Evolutionary conservation across 2,113 vertebrate genomes (phyloP).

Genomic region (Tricholaema leucomelas): DNA sequence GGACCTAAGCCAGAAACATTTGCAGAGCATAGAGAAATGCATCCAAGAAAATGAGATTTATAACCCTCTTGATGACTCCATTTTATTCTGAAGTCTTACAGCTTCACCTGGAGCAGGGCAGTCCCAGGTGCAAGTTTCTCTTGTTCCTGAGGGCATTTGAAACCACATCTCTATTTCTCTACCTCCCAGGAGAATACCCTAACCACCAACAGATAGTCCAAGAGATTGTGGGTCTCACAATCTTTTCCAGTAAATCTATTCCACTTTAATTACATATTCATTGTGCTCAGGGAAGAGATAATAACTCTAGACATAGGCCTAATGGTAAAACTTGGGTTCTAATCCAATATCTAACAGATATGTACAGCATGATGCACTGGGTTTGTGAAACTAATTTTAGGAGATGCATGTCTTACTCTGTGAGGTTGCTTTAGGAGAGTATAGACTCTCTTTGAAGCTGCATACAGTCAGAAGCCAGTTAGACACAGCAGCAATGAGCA

Average conservation of each 20-base stretch:
- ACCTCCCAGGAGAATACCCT: constrained; percentile 64
- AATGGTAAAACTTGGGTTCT: neutral
- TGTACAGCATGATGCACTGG: neutral
- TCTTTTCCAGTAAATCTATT: constrained; percentile 41
- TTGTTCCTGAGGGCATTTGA: constrained; percentile 49
- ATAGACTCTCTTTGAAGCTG: neutral
- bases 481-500: neutral
- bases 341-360: neutral
- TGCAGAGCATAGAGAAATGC: neutral
- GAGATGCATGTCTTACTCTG: neutral
- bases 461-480: neutral
- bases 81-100: constrained; percentile 33
- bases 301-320: neutral
- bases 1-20: constrained; percentile 29
- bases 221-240: constrained; percentile 45
- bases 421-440: neutral
- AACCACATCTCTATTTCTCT: constrained; percentile 43
- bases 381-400: neutral
- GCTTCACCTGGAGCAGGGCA: constrained; percentile 30
- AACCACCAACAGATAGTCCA: constrained; percentile 42
- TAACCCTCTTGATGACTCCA: neutral
- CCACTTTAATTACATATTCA: constrained; percentile 58
- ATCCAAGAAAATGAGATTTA: constrained; percentile 57
- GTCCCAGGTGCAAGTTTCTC: constrained; percentile 51
- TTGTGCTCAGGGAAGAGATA: constrained; percentile 13